Evolutionary conservation across 2,113 vertebrate genomes (phyloP).

Genomic region (Tyto alba): DNA sequence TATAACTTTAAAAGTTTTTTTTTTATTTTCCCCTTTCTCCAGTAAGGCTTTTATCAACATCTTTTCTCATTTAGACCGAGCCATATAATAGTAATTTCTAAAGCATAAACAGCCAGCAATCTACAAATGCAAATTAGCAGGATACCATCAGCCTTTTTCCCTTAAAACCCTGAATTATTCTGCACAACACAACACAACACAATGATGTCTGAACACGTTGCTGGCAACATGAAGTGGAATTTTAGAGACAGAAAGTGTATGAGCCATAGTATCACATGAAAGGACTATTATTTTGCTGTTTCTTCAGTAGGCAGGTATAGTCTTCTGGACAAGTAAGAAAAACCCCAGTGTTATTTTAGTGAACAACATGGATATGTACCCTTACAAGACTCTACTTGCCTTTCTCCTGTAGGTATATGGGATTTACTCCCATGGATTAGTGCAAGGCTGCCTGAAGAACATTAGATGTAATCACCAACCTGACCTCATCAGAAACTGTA

Average conservation of each 20-base stretch:
- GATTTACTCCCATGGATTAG: not conserved
- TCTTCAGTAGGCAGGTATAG: not conserved
- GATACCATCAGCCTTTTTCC: not conserved
- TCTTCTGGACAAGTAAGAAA: not conserved
- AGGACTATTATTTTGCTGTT: not conserved
- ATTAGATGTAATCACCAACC: conserved; percentile 10
- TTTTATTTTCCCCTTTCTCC: not conserved
- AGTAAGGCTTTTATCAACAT: not conserved
- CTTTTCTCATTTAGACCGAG: not conserved
- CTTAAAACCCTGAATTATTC: not conserved
- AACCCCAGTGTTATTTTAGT: not conserved
- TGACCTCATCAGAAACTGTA: conserved; percentile 33
- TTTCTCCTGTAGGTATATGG: not conserved
- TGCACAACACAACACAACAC: not conserved
- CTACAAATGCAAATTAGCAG: not conserved
- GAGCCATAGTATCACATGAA: not conserved
- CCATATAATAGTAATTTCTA: not conserved
- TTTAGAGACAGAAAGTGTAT: not conserved
- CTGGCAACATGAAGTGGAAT: not conserved
- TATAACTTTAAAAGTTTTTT: not conserved
- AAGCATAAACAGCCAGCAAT: not conserved
- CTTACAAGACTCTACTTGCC: not conserved
- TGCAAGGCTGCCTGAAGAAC: not conserved
- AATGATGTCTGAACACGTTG: not conserved
- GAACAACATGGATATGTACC: not conserved